phyloP scores from a whole-genome alignment of 2,113 vertebrate genomes.

The Anarhynchus alexandrinus region DNA sequence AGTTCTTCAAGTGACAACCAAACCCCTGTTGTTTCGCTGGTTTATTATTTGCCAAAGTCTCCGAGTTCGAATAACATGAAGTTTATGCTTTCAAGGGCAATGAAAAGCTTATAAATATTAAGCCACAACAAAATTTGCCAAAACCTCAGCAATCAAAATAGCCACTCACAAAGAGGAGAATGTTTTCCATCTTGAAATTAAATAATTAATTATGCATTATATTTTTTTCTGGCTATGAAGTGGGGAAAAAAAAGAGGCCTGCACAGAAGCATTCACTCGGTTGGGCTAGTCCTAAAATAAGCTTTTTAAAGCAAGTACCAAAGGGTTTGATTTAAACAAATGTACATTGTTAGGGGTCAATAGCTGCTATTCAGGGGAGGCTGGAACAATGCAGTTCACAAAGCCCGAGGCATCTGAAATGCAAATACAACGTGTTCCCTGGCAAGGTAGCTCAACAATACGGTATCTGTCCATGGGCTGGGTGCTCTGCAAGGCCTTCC shows the following conservation, averaged over 20 bases:
- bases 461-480: not conserved
- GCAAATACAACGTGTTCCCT: constrained; percentile 26
- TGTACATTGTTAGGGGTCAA: constrained; percentile 44
- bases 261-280: not conserved
- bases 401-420: constrained; percentile 14
- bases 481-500: not conserved
- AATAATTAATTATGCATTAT: not conserved
- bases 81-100: constrained; percentile 19
- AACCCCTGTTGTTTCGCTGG: not conserved
- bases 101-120: constrained; percentile 11
- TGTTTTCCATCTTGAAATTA: not conserved
- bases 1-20: not conserved
- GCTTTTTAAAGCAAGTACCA: not conserved
- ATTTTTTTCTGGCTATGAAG: not conserved
- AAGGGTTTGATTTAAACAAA: constrained; percentile 39
- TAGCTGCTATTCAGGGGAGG: constrained; percentile 32
- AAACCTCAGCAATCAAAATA: constrained; percentile 10
- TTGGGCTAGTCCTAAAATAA: not conserved
- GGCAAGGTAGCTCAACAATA: constrained; percentile 40
- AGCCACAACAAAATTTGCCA: not conserved
- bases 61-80: not conserved
- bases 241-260: not conserved
- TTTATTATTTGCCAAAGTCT: constrained; percentile 1
- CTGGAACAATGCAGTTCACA: constrained; percentile 18
- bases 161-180: not conserved